These are phyloP conservation scores for Fregetta grallaria DNA, from an alignment of 2,113 vertebrate species.

Conservation along the genomic window DNA sequence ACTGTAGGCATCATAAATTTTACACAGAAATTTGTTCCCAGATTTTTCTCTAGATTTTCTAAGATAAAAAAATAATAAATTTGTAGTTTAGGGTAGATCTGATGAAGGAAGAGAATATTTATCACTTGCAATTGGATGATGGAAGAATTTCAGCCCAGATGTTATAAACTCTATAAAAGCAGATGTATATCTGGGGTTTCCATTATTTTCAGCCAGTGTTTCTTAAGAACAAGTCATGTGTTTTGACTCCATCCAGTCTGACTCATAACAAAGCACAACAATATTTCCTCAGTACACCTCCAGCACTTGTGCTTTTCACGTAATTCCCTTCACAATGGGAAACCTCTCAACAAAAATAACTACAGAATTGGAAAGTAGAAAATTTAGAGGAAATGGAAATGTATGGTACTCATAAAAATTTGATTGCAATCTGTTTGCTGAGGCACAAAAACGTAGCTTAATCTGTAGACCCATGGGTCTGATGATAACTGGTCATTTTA, in stretches of 20 bases:
- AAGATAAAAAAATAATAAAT: background rate
- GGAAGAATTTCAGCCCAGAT: background rate
- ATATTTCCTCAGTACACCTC: background rate
- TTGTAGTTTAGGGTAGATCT: background rate
- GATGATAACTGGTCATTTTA: background rate
- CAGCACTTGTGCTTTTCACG: background rate
- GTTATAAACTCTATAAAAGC: background rate
- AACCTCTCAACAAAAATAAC: background rate
- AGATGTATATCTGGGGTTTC: background rate
- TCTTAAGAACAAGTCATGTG: background rate
- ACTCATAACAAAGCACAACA: background rate
- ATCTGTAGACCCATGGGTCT: background rate
- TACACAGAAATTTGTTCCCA: background rate
- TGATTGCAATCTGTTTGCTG: background rate
- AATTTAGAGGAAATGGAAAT: background rate
- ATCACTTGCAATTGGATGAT: background rate
- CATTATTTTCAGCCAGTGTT: background rate
- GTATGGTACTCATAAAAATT: background rate
- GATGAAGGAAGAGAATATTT: background rate
- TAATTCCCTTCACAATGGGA: background rate
- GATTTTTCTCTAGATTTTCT: background rate
- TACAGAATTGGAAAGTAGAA: background rate
- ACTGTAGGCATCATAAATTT: background rate
- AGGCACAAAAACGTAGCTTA: background rate
- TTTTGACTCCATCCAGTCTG: slow-evolving; percentile 14